Conservation (phyloP, 2,797 vertebrate species). For the Diceros bicornis region DNA sequence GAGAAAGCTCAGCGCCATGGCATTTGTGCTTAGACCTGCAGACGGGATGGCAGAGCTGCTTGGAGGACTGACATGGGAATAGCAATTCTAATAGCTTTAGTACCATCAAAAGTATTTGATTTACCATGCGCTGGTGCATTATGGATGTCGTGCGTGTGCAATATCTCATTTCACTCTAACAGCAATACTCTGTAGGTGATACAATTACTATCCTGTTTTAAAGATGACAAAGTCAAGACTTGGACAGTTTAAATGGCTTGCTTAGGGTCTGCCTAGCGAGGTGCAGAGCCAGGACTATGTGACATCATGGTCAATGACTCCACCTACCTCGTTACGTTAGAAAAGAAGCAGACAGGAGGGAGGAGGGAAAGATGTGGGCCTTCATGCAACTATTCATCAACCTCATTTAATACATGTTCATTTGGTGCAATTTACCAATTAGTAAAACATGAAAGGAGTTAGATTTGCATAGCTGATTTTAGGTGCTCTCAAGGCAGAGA, state of each 20-base stretch:
- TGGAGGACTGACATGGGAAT: not conserved
- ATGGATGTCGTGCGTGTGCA: accelerated
- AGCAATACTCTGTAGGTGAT: not conserved
- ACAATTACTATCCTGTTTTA: not conserved
- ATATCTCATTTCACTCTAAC: not conserved
- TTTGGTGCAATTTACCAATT: slow-evolving; percentile 39
- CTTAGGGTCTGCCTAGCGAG: not conserved
- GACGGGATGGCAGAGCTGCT: not conserved
- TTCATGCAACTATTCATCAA: not conserved
- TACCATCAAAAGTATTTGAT: not conserved
- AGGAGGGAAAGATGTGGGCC: not conserved
- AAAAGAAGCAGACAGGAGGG: not conserved
- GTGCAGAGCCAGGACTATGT: not conserved
- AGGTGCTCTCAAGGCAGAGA: not conserved
- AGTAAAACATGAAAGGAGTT: slow-evolving; percentile 22
- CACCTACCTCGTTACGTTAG: not conserved
- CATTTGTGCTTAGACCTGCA: not conserved
- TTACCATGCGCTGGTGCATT: not conserved
- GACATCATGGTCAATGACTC: not conserved
- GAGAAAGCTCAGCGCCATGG: not conserved
- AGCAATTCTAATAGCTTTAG: not conserved
- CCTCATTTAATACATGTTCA: not conserved
- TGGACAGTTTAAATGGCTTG: not conserved
- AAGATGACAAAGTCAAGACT: slow-evolving; percentile 22
- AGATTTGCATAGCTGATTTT: slow-evolving; percentile 40